Evolutionary conservation across 1,140 invertebrate species (phyloP).

Genomic region (Mercenaria mercenaria): DNA sequence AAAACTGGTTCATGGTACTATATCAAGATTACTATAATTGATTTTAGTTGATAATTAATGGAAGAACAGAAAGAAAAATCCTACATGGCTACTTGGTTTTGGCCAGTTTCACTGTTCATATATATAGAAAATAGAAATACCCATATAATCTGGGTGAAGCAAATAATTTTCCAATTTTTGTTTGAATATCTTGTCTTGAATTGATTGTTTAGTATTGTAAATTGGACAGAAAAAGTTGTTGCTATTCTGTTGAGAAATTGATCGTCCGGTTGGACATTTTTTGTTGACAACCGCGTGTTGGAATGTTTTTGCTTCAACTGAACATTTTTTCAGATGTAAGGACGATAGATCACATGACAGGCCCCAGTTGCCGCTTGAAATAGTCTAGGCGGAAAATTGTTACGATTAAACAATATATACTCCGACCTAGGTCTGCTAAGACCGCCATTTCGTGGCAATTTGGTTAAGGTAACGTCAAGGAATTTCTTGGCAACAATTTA

Average conservation of each 20-base stretch:
- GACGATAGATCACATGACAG: constrained; percentile 33
- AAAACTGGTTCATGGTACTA: no score
- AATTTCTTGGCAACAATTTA: constrained; percentile 22
- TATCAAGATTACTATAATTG: no score
- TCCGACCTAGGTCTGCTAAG: constrained; percentile 24
- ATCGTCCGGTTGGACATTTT: not conserved
- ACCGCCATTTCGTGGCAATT: constrained; percentile 10
- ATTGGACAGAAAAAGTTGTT: constrained; percentile 13
- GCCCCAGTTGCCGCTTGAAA: constrained; percentile 24
- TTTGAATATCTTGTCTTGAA: no score
- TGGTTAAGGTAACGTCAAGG: constrained; percentile 42
- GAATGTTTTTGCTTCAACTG: constrained; percentile 45
- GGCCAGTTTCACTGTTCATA: no score
- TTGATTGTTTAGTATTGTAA: no score
- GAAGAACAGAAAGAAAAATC: no score
- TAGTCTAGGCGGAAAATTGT: constrained; percentile 43
- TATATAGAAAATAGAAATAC: no score
- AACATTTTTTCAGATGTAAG: constrained; percentile 40
- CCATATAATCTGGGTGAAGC: no score
- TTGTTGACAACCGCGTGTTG: not conserved
- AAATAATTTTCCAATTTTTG: no score
- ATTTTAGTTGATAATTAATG: no score
- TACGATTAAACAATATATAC: not conserved
- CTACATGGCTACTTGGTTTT: no score
- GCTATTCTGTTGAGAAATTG: not conserved